Evolutionary conservation across 2,888 invertebrate genomes (phyloP), one percentile per base, ranked within the genome.

Genomic region (Amorpha juglandis): DNA sequence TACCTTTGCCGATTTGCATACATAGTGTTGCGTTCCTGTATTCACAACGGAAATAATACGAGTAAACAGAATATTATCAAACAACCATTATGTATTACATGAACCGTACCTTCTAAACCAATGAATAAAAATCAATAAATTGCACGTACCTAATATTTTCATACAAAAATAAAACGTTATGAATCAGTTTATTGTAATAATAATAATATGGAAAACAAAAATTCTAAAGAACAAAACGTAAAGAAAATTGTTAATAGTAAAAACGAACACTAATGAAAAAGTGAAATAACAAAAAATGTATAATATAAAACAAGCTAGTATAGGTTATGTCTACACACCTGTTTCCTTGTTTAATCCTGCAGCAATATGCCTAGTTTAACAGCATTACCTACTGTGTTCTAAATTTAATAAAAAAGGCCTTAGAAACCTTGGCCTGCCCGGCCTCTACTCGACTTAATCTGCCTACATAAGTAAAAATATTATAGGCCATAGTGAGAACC

Each of bases 401-500:
- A 58, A 42, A 42, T 19, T 42, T 42, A 58, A 38, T 58, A 19
- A 58, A 58, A 3, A 55, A 58, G 6, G 16, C 42, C 42, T 58
- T 42, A 19, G 42, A 16, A 58, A 38, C 58, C 38, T 58, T 38
- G 58, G 16, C 19, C 38, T 19, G 12, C 19, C 12, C 58, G 58
- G 19, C 38, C 58, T 12, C 47, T 55, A 19, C 33, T 33, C 62
- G 52, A 33, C 33, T 52, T 53, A 66, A 63, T 66, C 63, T 63
- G 47, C 47, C 53, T 63, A 55, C 53, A 19, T 58, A 38, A 58
- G 42, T 58, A 42, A 58, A 58, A 63, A 45, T 33, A 66, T 63
- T 66, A 55, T 53, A 63, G 33, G 45, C 64, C 64, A 38, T 35
- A 48, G 58, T 33, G 19, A 62, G 42, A 67, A 67, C 64, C 64